These are phyloP conservation scores for Eciton burchellii DNA, from an alignment of 1,140 invertebrate species.

Conservation along the genomic window DNA sequence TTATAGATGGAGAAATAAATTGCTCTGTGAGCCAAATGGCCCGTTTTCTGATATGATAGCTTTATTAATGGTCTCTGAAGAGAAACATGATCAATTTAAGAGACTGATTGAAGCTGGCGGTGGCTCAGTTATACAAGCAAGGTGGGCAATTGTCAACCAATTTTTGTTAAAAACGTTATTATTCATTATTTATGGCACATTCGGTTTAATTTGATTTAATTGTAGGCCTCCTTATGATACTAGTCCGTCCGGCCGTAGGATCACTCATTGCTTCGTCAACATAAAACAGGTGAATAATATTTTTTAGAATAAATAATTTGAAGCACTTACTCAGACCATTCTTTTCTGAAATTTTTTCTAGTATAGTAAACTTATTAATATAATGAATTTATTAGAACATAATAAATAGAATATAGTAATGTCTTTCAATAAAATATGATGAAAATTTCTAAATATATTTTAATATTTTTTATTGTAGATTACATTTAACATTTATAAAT, in stretches of 20 bases:
- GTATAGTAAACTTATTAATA: no score
- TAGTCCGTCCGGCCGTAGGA: constrained; percentile 79
- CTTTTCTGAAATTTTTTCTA: background rate
- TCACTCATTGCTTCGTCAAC: constrained; percentile 87
- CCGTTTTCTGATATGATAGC: constrained; percentile 90
- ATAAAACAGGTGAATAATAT: constrained; percentile 78
- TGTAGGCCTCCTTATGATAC: constrained; percentile 81
- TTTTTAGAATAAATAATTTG: background rate
- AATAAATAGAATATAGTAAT: no score
- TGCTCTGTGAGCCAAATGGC: constrained; percentile 82
- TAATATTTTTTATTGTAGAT: no score
- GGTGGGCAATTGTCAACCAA: constrained; percentile 75
- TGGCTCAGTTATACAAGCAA: constrained; percentile 88
- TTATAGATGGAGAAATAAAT: constrained; percentile 88
- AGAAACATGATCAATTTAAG: constrained; percentile 88
- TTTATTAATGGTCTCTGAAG: constrained; percentile 89
- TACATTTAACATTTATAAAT: no score
- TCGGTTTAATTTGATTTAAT: constrained; percentile 1
- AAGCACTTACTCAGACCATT: background rate
- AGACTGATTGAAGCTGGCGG: constrained; percentile 91
- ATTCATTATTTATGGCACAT: background rate
- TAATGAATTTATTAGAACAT: no score
- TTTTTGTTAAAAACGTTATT: background rate
- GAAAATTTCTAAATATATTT: background rate
- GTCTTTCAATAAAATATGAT: background rate